Evolutionary conservation across 2,113 vertebrate species (phyloP), one percentile per base, ranked within the genome.

Genomic region (Pholis gunnellus): DNA sequence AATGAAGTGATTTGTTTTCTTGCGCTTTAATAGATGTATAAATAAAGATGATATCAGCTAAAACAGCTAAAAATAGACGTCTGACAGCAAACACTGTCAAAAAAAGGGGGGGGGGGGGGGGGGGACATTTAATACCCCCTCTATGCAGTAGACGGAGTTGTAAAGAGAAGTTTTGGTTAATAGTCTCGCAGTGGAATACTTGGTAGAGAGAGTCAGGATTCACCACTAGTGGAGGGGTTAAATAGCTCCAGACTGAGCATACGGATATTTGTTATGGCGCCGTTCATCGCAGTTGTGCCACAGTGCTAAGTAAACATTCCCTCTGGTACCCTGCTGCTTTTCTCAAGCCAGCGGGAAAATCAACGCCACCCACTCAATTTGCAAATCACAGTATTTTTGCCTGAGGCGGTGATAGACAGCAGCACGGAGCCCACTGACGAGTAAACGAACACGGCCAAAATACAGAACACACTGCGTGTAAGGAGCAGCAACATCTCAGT

Each of bases 361-460:
- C 86, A 89, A 85, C 59, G 40, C 85, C 90, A 85, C 90, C 90
- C 89, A 93, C 90, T 81, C 88, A 88, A 87, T 91, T 90, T 88
- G 66, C 79, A 91, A 92, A 92, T 92, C 85, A 92, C 90, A 84
- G 91, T 88, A 77, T 86, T 92, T 91, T 75, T 90, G 78, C 81
- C 75, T 63, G 72, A 85, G 57, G 76, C 75, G 46, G 79, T 86
- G 90, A 92, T 71, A 88, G 91, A 84, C 82, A 83, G 82, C 63
- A 52, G 83, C 31, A 75, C 5, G 13, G 72, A 77, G 84, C 60
- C 69, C 67, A 42, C 57, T 70, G 87, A 88, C 63, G 67, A 81
- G 75, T 66, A 83, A 89, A 84, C 9, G 17, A 79, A 74, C 75
- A 61, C 20, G 13, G 50, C n/a, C 79, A 50, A 73, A 69, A 75